Conservation (phyloP, 1,140 invertebrate genomes). For the Drosophila varians region DNA sequence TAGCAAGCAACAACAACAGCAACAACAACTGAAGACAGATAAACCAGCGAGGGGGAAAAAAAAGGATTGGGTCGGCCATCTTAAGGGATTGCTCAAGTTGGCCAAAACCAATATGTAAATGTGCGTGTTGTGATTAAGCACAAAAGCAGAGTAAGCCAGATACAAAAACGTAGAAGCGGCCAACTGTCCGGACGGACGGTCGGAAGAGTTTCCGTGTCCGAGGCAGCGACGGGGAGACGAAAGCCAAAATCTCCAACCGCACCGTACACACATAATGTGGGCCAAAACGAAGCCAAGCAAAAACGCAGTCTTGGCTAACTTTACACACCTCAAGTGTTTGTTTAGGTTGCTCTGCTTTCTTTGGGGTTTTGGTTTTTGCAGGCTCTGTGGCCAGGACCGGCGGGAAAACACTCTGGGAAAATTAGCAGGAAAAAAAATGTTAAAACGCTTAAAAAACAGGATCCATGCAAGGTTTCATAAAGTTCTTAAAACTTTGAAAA, state of each 20-base stretch:
- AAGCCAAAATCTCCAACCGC: conserved; percentile 46
- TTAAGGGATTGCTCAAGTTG: conserved; percentile 82
- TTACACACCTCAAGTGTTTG: conserved; percentile 82
- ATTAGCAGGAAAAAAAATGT: conserved; percentile 21
- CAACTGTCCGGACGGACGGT: conserved; percentile 6
- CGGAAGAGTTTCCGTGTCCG: conserved; percentile 35
- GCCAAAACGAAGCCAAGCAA: conserved; percentile 68
- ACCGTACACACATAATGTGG: conserved; percentile 53
- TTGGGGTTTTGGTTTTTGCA: conserved; percentile 24
- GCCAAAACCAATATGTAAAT: conserved; percentile 81
- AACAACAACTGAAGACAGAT: conserved; percentile 47
- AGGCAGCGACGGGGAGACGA: conserved; percentile 29
- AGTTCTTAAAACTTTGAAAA: not conserved
- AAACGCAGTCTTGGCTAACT: conserved; percentile 75
- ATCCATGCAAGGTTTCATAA: conserved; percentile 10
- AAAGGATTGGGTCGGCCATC: conserved; percentile 57
- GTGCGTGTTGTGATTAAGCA: conserved; percentile 82
- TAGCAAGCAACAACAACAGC: conserved; percentile 22
- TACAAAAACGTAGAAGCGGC: conserved; percentile 31
- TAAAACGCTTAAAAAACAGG: conserved; percentile 1
- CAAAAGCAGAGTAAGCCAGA: conserved; percentile 60
- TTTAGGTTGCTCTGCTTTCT: conserved; percentile 72
- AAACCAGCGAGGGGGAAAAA: conserved; percentile 65
- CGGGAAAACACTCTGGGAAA: conserved; percentile 31
- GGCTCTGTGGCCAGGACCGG: not conserved